Conservation (phyloP, 2,888 invertebrate genomes). For the Aphidius colemani region DNA sequence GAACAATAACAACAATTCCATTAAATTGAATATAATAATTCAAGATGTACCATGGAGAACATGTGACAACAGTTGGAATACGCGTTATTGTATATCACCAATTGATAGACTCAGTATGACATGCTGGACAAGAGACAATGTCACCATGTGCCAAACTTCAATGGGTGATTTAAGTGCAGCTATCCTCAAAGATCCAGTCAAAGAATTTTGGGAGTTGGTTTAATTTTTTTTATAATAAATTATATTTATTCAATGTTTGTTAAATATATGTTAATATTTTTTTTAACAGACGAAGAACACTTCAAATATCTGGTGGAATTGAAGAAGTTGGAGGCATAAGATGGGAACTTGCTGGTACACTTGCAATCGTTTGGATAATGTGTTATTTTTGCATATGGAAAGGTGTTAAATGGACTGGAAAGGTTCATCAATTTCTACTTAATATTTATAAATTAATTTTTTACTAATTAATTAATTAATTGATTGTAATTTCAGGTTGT, state of each 20-base stretch:
- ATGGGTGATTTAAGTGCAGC: conserved; percentile 72
- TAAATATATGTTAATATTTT: conserved; percentile 6
- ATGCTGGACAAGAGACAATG: conserved; percentile 67
- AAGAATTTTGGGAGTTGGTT: conserved; percentile 98
- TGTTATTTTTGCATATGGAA: conserved; percentile 99
- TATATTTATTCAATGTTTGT: conserved; percentile 4
- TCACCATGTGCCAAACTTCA: conserved; percentile 66
- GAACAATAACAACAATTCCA: not conserved
- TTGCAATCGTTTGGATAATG: conserved; percentile 91
- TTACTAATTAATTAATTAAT: not conserved
- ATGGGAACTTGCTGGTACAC: conserved; percentile 92
- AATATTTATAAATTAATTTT: no score
- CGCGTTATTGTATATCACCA: conserved; percentile 84
- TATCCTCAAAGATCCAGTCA: conserved; percentile 86
- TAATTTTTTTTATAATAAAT: not conserved
- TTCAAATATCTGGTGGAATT: conserved; percentile 90
- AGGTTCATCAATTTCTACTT: conserved; percentile 63
- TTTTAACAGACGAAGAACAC: conserved; percentile 77
- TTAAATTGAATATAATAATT: conserved; percentile 22
- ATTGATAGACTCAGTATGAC: conserved; percentile 74
- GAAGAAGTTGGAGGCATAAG: conserved; percentile 86
- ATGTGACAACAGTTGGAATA: conserved; percentile 95
- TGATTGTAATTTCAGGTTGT: conserved; percentile 68
- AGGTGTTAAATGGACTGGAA: conserved; percentile 98
- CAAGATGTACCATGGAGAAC: conserved; percentile 90